Evolutionary conservation across 2,113 vertebrate species (phyloP), one percentile per base, ranked within the genome.

Genomic region (Malurus melanocephalus): DNA sequence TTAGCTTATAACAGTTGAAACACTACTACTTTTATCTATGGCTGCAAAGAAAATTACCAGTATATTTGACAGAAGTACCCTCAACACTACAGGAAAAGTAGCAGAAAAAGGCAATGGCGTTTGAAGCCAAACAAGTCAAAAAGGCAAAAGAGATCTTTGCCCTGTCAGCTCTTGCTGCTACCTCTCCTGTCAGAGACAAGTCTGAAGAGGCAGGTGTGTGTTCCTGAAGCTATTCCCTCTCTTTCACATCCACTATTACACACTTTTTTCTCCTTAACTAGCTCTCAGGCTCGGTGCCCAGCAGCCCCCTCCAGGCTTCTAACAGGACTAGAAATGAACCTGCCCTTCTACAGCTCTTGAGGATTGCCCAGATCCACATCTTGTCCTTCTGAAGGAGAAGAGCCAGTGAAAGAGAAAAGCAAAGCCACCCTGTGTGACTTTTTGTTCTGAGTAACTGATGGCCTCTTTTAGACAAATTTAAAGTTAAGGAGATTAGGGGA

Each of bases 261-360:
- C 26, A 21, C 1, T 38, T 78, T 65, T 61, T 52, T 46, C 33
- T 67, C 27, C 46, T 61, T 2, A 6, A 26, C 16, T 64, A 48
- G 7, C 12, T 75, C 8, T 43, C 10, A 51, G 33, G 4, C 18
- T 45, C 0, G 0, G 11, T 72, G 19, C 23, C 12, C 61, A 84
- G n/a, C 16, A 71, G n/a, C 9, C 13, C 18, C 55, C 49, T 57
- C n/a, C 16, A 87, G 53, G 13, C 61, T 24, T 35, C 7, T 11
- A 80, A 26, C 3, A 71, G 33, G 33, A 22, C 10, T 6, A 52
- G 46, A 85, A 79, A 68, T 22, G 7, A 46, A 5, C 5, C 5
- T 77, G 19, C 6, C 32, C 21, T 45, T 59, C 27, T 78, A 22
- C 12, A 43, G 11, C 8, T 19, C n/a, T 38, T 46, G 10, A 49